A percentile compares a stretch with the other conserved stretches of the same genome.
Evolutionary conservation across 2,797 vertebrate genomes (phyloP).

Genomic region (Masticophis lateralis): DNA sequence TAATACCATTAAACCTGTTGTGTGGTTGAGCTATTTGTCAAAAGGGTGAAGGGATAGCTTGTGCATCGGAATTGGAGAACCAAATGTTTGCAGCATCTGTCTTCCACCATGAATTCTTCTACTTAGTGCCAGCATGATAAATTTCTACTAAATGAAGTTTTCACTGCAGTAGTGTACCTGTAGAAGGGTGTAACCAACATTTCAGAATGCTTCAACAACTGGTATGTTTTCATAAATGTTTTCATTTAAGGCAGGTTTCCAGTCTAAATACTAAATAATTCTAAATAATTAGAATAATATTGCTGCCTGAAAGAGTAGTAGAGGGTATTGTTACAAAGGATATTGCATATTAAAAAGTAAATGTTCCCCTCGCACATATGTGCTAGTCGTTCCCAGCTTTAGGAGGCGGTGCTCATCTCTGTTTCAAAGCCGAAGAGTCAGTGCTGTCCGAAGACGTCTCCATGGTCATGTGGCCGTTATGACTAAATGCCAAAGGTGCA

Average conservation of each 20-base stretch:
- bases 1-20: neutral
- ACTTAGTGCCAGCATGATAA: neutral
- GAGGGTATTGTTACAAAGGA: neutral
- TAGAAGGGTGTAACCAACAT: neutral
- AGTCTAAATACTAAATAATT: neutral
- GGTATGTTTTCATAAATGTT: neutral
- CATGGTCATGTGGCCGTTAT: no score
- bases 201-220: neutral
- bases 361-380: no score
- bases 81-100: neutral
- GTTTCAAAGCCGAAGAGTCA: no score
- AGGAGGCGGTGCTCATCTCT: no score
- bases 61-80: neutral
- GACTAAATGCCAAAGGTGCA: no score
- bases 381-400: no score
- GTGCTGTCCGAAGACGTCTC: no score
- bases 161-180: neutral
- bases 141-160: neutral
- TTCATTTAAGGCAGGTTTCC: neutral
- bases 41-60: neutral
- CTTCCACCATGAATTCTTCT: neutral
- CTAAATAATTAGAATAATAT: neutral
- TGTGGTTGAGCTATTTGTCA: neutral
- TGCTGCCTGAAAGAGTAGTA: neutral
- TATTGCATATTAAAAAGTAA: neutral